Evolutionary conservation across 2,797 vertebrate genomes (phyloP).

Genomic region (Eidolon dupreanum): DNA sequence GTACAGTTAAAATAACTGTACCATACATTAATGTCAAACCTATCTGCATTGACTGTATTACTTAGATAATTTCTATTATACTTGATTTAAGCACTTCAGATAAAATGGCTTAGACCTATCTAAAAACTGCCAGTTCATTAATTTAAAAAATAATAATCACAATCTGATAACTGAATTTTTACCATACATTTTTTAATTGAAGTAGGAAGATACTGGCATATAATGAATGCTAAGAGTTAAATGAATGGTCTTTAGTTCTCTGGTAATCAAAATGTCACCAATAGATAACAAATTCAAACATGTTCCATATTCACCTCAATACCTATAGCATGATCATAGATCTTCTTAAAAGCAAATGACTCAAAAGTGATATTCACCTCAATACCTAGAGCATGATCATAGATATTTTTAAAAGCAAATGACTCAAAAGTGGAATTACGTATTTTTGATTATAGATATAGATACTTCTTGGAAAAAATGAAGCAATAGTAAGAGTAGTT

Average conservation of each 20-base stretch:
- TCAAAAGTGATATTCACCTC: background rate
- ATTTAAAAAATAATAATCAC: slow-evolving; percentile 33
- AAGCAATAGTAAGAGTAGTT: background rate
- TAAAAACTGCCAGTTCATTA: background rate
- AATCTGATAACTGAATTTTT: slow-evolving; percentile 48
- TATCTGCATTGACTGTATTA: background rate
- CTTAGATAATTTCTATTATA: background rate
- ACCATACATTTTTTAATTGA: background rate
- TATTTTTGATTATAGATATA: background rate
- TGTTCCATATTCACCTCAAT: background rate
- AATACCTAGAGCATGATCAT: background rate
- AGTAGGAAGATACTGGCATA: slow-evolving; percentile 30
- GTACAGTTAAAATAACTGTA: slow-evolving; percentile 34
- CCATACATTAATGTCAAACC: background rate
- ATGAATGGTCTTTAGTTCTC: background rate
- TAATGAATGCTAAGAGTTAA: background rate
- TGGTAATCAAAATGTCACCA: background rate
- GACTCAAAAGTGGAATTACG: background rate
- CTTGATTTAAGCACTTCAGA: background rate
- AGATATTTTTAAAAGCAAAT: background rate
- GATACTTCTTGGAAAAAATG: background rate
- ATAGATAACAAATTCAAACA: background rate
- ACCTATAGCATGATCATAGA: background rate
- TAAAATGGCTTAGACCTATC: slow-evolving; percentile 53
- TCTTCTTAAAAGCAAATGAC: background rate